Conservation (phyloP, 2,888 invertebrate genomes). For the Xanthorhoe designata region DNA sequence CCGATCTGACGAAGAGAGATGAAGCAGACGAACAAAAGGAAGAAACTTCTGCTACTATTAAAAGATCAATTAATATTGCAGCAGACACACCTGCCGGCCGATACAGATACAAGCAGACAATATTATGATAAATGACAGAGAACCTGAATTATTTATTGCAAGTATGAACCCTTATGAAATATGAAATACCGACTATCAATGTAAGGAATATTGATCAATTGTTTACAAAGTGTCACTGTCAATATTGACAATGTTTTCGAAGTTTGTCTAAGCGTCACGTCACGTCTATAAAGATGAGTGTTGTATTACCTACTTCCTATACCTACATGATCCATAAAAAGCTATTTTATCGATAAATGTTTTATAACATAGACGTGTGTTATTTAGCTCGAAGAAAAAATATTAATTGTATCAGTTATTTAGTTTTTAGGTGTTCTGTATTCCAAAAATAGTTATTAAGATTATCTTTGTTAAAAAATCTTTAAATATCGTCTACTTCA, state of each 20-base stretch:
- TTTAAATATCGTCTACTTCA: conserved; percentile 8
- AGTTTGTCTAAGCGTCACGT: neutral
- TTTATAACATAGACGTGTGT: too few species aligned
- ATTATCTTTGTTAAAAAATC: too few species aligned
- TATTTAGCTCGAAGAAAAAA: too few species aligned
- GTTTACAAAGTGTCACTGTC: neutral
- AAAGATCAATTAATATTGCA: conserved; percentile 73
- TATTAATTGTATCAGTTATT: too few species aligned
- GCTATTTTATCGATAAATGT: too few species aligned
- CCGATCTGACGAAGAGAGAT: conserved; percentile 42
- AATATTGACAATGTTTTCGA: neutral
- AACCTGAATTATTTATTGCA: conserved; percentile 61
- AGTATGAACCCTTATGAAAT: conserved; percentile 22
- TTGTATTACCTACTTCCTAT: too few species aligned
- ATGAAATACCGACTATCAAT: neutral
- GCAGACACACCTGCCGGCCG: conserved; percentile 67
- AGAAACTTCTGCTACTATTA: conserved; percentile 56
- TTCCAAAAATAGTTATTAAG: too few species aligned
- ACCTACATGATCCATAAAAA: too few species aligned
- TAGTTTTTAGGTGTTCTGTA: too few species aligned
- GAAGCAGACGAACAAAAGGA: conserved; percentile 49
- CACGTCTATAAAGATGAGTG: neutral
- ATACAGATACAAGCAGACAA: conserved; percentile 63
- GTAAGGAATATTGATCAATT: neutral
- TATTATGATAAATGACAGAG: conserved; percentile 76